Conservation (phyloP, 2,113 vertebrate species). For the Elachura formosa region DNA sequence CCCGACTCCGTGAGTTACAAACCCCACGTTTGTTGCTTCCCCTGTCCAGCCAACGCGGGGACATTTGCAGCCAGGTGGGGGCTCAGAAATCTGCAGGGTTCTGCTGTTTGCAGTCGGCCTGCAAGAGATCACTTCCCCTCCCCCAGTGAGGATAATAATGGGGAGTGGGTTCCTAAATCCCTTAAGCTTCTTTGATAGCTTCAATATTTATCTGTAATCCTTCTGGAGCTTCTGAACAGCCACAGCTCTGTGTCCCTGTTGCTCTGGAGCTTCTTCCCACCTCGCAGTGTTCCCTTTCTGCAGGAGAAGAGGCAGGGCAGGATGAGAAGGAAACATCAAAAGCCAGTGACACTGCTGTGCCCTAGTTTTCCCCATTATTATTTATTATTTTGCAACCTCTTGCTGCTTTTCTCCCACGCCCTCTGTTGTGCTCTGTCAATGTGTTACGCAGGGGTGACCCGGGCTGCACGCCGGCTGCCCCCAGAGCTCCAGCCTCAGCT, state of each 20-base stretch:
- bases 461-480: not conserved
- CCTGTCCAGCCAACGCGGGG: accelerated
- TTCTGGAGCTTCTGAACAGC: not conserved
- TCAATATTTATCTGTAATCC: constrained; percentile 54
- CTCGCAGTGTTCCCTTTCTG: not conserved
- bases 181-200: constrained; percentile 54
- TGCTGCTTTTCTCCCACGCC: not conserved
- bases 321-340: constrained; percentile 5
- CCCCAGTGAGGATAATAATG: not conserved
- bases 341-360: not conserved
- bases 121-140: not conserved
- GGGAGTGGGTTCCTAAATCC: constrained; percentile 56
- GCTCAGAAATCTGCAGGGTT: not conserved
- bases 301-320: not conserved
- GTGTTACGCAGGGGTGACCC: not conserved
- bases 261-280: not conserved
- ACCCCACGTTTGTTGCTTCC: accelerated
- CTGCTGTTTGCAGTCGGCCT: not conserved
- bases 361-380: not conserved
- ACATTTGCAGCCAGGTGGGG: accelerated
- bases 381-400: constrained; percentile 1
- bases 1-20: accelerated
- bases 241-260: not conserved
- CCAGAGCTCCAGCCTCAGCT: not conserved
- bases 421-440: not conserved